Conservation (phyloP, 2,888 invertebrate species). For the Tetranychus piercei region DNA sequence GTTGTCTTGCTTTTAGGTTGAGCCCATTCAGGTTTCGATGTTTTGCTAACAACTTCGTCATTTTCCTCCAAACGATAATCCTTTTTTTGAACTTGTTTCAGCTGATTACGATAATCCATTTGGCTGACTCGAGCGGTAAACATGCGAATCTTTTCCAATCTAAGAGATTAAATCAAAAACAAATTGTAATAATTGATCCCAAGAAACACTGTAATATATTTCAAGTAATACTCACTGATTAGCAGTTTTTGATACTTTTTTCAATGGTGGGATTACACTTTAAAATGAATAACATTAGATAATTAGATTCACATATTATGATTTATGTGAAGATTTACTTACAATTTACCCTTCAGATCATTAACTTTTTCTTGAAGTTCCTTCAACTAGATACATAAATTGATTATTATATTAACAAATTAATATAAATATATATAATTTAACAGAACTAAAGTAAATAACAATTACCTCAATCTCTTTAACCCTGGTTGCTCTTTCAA, state of each 20-base stretch:
- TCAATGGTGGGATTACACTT: slow-evolving; percentile 93
- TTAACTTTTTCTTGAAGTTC: slow-evolving; percentile 10
- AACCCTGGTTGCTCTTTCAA: slow-evolving; percentile 84
- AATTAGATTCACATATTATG: slow-evolving; percentile 8
- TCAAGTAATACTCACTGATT: slow-evolving; percentile 46
- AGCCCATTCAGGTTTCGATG: not conserved
- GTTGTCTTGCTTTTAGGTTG: slow-evolving; percentile 4
- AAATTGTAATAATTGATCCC: no score
- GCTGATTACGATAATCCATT: slow-evolving; percentile 97
- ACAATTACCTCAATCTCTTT: slow-evolving; percentile 95
- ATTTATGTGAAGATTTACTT: slow-evolving; percentile 13
- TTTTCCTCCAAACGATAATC: slow-evolving; percentile 10
- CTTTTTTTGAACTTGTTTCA: slow-evolving; percentile 73
- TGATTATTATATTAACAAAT: not conserved
- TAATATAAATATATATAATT: slow-evolving; percentile 77
- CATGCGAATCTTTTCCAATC: slow-evolving; percentile 87
- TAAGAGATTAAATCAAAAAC: not conserved
- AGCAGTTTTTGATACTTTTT: slow-evolving; percentile 93
- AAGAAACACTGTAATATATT: not conserved
- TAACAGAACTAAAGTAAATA: slow-evolving; percentile 49
- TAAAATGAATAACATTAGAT: not conserved
- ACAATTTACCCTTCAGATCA: slow-evolving; percentile 14
- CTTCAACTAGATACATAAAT: not conserved
- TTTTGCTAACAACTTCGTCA: not conserved
- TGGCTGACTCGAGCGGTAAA: slow-evolving; percentile 53